phyloP scores from a whole-genome alignment of 2,888 invertebrate genomes.

The Dryadula phaetusa region DNA sequence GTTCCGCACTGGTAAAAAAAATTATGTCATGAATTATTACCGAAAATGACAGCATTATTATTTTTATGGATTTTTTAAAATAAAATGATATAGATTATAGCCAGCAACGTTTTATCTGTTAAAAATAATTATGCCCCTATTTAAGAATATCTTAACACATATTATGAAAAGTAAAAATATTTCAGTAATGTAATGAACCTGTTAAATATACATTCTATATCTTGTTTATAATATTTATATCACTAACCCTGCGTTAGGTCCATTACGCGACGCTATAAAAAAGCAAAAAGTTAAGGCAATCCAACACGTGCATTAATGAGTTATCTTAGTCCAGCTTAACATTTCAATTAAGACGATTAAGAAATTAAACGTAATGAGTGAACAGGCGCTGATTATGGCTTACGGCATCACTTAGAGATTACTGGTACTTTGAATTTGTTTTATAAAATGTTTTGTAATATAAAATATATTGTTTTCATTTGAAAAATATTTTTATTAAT shows the following conservation, averaged over 20 bases:
- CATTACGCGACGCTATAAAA: constrained; percentile 30
- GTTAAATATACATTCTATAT: neutral
- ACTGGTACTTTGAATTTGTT: constrained; percentile 61
- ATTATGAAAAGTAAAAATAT: neutral
- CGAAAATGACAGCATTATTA: no score
- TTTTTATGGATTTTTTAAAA: no score
- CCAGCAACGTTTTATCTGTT: no score
- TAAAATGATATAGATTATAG: no score
- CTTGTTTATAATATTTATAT: constrained; percentile 32
- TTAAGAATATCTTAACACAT: no score
- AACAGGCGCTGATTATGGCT: constrained; percentile 64
- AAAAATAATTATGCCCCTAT: no score
- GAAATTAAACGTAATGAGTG: constrained; percentile 77
- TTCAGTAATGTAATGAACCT: neutral
- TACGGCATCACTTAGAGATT: constrained; percentile 50
- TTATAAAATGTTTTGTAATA: constrained; percentile 5
- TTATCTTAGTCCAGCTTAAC: constrained; percentile 68
- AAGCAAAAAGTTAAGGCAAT: constrained; percentile 56
- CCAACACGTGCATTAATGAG: constrained; percentile 66
- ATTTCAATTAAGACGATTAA: constrained; percentile 81
- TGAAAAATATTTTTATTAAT: no score
- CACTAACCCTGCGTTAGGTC: constrained; percentile 34
- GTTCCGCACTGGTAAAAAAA: no score
- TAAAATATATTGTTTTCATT: no score
- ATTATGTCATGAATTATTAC: no score